Evolutionary conservation across 2,113 vertebrate species (phyloP), one percentile per base, ranked within the genome.

Genomic region (Carlito syrichta): DNA sequence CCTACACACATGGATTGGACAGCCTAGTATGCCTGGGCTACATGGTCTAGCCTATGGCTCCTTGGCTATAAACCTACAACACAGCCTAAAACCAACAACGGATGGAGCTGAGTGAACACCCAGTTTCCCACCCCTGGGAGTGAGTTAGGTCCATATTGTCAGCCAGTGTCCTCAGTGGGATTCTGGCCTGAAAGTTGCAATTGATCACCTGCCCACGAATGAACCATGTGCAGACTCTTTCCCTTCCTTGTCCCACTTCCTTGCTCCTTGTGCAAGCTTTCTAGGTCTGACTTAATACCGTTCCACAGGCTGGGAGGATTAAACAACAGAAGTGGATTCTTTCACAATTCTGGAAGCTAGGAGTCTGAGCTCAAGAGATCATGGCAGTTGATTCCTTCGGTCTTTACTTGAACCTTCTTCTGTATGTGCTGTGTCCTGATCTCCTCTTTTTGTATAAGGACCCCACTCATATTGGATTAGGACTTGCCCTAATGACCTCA

Each of bases 341-440:
- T 38, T 83, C 6, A 14, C 6, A 35, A 16, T 43, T 20, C 40
- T 40, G 23, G 43, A 87, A 25, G 25, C 19, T 0, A 0, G 35
- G 23, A 54, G 20, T 89, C 84, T 0, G 20, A 86, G 43, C 10
- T 1, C 12, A 22, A 56, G 54, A 3, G 3, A 1, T 73, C 27
- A 6, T 19, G 17, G 4, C 10, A 0, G 0, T 82, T 45, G 58
- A 69, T 20, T 23, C 54, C n/a, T 30, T 16, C 2, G 1, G 8
- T 19, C 60, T 52, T 32, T 23, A 5, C 1, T 7, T 5, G 32
- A 40, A 11, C 16, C 48, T 2, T 43, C 20, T 19, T 12, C 27
- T 66, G 43, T 45, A 9, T 20, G 43, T 27, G 8, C 27, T 48
- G 45, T 17, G 23, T 58, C 20, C 7, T 45, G 13, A 8, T 22